phyloP scores from a whole-genome alignment of 2,888 invertebrate species.

The Apodemia zela region DNA sequence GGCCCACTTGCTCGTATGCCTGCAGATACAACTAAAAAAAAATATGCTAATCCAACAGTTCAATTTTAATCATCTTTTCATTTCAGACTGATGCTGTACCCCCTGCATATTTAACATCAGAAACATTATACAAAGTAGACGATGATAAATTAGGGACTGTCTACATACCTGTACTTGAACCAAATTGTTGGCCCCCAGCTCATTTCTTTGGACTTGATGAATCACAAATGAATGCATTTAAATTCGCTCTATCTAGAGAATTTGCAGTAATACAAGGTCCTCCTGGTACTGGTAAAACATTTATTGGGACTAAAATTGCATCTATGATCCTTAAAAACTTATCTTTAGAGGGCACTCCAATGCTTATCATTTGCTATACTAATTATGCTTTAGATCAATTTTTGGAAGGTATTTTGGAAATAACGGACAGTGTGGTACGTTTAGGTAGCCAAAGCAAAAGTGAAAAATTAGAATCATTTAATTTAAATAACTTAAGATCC shows the following conservation, averaged over 20 bases:
- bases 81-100: background rate
- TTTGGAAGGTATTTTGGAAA: slow-evolving; percentile 83
- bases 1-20: too few relatives aligned
- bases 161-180: slow-evolving; percentile 53
- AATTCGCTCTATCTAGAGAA: slow-evolving; percentile 84
- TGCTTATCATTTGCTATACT: slow-evolving; percentile 90
- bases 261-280: slow-evolving; percentile 92
- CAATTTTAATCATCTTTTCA: background rate
- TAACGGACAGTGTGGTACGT: slow-evolving; percentile 82
- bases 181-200: slow-evolving; percentile 67
- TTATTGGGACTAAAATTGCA: slow-evolving; percentile 87
- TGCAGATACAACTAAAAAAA: too few relatives aligned
- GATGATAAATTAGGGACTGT: slow-evolving; percentile 45
- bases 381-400: slow-evolving; percentile 95
- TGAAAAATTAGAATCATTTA: slow-evolving; percentile 73
- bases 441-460: slow-evolving; percentile 86
- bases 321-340: slow-evolving; percentile 83
- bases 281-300: slow-evolving; percentile 94
- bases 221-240: slow-evolving; percentile 84
- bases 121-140: slow-evolving; percentile 51
- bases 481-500: slow-evolving; percentile 58
- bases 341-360: slow-evolving; percentile 79
- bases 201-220: slow-evolving; percentile 78
- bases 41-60: too few relatives aligned
- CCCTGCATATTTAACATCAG: slow-evolving; percentile 59